A percentile compares a stretch with the other conserved stretches of the same genome.
Evolutionary conservation across 2,113 vertebrate species (phyloP).

Genomic region (Dasypus novemcinctus): DNA sequence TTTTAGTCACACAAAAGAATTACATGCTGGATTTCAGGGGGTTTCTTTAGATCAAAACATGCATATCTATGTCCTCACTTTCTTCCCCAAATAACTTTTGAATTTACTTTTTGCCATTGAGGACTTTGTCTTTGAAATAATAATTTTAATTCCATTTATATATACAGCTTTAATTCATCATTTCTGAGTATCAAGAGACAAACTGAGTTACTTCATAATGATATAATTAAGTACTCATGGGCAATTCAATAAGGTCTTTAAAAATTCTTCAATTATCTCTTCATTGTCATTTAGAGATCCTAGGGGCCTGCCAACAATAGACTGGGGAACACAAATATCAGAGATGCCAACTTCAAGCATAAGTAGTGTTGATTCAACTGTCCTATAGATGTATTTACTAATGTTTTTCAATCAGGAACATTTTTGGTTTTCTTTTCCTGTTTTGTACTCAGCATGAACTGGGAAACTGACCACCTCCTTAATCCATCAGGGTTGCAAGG

Average conservation of each 20-base stretch:
- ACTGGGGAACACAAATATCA: neutral
- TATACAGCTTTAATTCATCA: neutral
- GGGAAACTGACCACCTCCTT: neutral
- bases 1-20: no score
- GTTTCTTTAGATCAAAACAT: no score
- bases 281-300: neutral
- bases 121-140: no score
- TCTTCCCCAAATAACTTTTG: no score
- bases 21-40: no score
- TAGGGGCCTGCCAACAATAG: neutral
- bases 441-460: neutral
- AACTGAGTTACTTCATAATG: neutral
- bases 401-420: neutral
- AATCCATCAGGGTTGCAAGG: neutral
- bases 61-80: no score
- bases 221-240: accelerated
- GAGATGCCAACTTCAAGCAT: neutral
- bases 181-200: neutral
- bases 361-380: neutral
- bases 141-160: neutral
- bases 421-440: neutral
- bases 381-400: neutral
- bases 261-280: neutral
- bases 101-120: no score
- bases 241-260: neutral